Evolutionary conservation across 2,888 invertebrate genomes (phyloP).

Genomic region (Cephus sareptanus): DNA sequence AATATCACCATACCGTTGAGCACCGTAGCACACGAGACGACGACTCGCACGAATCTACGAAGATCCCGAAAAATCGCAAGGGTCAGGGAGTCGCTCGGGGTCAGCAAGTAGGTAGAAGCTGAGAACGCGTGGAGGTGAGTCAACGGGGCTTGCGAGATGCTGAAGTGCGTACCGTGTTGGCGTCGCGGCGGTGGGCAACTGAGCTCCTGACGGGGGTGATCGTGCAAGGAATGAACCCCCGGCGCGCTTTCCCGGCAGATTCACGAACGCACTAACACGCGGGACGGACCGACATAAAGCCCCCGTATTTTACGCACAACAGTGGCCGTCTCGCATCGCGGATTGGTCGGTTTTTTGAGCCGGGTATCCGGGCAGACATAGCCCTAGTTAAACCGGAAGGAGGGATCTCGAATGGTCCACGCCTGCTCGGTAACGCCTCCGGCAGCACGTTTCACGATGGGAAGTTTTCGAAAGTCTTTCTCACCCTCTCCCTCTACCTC

Average conservation of each 20-base stretch:
- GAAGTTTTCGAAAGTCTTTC: neutral
- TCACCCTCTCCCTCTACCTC: neutral
- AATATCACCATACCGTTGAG: neutral
- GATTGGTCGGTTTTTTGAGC: constrained; percentile 65
- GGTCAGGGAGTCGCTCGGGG: neutral
- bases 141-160: constrained; percentile 10
- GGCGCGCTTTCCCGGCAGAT: constrained; percentile 8
- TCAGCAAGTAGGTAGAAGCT: neutral
- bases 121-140: constrained; percentile 1
- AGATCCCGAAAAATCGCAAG: neutral
- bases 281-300: constrained; percentile 39
- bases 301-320: constrained; percentile 46
- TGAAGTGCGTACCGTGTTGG: constrained; percentile 54
- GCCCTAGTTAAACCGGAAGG: constrained; percentile 62
- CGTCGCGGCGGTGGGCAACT: constrained; percentile 65
- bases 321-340: constrained; percentile 65
- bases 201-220: constrained; percentile 46
- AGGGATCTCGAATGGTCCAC: constrained; percentile 50
- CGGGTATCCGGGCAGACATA: constrained; percentile 60
- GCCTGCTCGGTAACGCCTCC: constrained; percentile 59
- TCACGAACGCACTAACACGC: constrained; percentile 15
- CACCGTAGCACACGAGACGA: neutral
- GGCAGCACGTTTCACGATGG: constrained; percentile 45
- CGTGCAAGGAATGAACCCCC: constrained; percentile 35
- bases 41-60: neutral